Base-by-base conservation (phyloP, 2,888 invertebrate genomes). In the Gymnosoma rotundatum region DNA sequence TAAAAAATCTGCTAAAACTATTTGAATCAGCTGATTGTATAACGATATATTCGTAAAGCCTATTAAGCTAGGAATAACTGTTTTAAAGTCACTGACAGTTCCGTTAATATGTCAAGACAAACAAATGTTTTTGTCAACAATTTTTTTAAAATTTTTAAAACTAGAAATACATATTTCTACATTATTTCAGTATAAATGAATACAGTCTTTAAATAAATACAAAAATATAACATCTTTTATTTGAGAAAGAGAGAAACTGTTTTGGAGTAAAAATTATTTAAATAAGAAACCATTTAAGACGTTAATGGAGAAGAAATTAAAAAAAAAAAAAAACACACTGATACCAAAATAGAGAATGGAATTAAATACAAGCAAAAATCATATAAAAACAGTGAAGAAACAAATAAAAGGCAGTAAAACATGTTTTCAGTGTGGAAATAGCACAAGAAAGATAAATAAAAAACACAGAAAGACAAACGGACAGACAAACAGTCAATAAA, bases 281-380 rank as follows among this genome's bases (percentile, higher is more conserved):
- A 70, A 60, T 14, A 83, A 78, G 70, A 83, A 79, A 83, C 83
- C 83, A 79, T 79, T 83, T 60, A 83, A 83, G 74, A 83, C 70
- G 61, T 70, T 78, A 78, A 83, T 64, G 69, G 73, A 63, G 78
- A 79, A 79, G 72, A 78, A 74, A 83, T 73, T 66, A 78, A 73
- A 42, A 60, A 60, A 60, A 48, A 60, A 78, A 73, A 42, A 60
- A 60, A 60, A 48, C 20, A 74, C 82, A 48, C 48, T 36, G 81
- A 67, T 72, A 75, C 54, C 61, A 75, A 74, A 80, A 69, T 50
- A 69, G 75, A 81, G 75, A 81, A 75, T 69, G 36, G 25, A 78
- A 69, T 66, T 36, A 66, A 83, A 74, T 83, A 54, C 60, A 72
- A 83, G 20, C 73, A 45, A 79, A 61, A 74, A 63, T 38, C 42